These are phyloP conservation scores for Antennarius maculatus DNA, from an alignment of 2,797 vertebrate species.

Conservation along the genomic window DNA sequence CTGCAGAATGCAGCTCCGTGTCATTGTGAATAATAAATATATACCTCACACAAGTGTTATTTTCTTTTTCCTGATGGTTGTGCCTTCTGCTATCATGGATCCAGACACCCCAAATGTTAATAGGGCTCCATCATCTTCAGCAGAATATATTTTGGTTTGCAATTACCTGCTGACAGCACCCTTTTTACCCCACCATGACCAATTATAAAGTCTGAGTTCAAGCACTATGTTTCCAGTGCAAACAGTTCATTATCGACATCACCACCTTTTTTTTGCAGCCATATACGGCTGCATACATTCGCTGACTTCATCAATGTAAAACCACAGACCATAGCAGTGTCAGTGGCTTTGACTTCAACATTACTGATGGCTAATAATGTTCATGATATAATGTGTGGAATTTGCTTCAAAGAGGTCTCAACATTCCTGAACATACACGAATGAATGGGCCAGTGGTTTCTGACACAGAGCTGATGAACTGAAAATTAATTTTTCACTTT, in stretches of 20 bases:
- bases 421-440: conserved; percentile 28
- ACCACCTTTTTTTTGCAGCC: conserved; percentile 41
- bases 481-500: conserved; percentile 64
- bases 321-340: conserved; percentile 9
- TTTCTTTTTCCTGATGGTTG: conserved; percentile 42
- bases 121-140: conserved; percentile 56
- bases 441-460: conserved; percentile 43
- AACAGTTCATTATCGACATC: conserved; percentile 54
- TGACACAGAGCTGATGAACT: conserved; percentile 62
- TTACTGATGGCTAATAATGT: conserved; percentile 31
- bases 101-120: conserved; percentile 38
- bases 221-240: conserved; percentile 51
- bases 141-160: conserved; percentile 69
- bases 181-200: conserved; percentile 58
- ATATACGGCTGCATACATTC: conserved; percentile 29
- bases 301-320: conserved; percentile 24
- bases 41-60: conserved; percentile 51
- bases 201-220: conserved; percentile 59
- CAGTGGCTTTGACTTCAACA: conserved; percentile 25
- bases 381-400: conserved; percentile 26
- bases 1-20: conserved; percentile 66
- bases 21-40: conserved; percentile 69
- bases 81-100: conserved; percentile 36
- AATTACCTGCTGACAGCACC: conserved; percentile 63
- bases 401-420: conserved; percentile 32